Evolutionary conservation across 2,113 vertebrate species (phyloP).

Genomic region (Ovibos moschatus): DNA sequence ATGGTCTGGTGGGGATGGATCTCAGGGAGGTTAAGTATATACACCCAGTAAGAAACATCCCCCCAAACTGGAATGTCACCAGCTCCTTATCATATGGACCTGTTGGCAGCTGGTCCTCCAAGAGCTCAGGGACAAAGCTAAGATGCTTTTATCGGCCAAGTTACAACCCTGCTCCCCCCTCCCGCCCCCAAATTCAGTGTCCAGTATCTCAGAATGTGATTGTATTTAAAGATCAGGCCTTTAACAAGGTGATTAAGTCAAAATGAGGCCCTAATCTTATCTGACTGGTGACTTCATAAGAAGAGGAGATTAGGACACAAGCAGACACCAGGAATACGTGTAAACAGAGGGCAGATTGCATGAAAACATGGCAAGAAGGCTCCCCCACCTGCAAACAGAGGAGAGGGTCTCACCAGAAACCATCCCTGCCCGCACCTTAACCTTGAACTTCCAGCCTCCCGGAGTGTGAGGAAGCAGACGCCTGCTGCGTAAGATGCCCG

Average conservation of each 20-base stretch:
- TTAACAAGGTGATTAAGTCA: not conserved
- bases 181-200: accelerated
- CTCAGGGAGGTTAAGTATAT: accelerated
- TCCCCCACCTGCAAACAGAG: no score
- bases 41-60: accelerated
- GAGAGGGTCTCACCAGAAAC: not conserved
- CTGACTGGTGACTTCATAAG: not conserved
- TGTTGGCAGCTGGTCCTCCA: no score
- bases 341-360: accelerated
- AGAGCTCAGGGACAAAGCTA: not conserved
- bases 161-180: no score
- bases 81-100: no score
- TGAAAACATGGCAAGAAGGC: accelerated
- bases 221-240: not conserved
- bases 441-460: not conserved
- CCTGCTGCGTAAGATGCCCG: accelerated
- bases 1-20: not conserved
- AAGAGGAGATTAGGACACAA: not conserved
- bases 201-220: not conserved
- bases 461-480: accelerated
- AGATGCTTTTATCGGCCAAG: not conserved
- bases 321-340: not conserved
- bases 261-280: not conserved
- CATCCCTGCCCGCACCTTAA: not conserved
- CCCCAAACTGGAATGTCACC: not conserved